Evolutionary conservation across 2,797 vertebrate genomes (phyloP), one percentile per base, ranked within the genome.

Genomic region (Masticophis lateralis): DNA sequence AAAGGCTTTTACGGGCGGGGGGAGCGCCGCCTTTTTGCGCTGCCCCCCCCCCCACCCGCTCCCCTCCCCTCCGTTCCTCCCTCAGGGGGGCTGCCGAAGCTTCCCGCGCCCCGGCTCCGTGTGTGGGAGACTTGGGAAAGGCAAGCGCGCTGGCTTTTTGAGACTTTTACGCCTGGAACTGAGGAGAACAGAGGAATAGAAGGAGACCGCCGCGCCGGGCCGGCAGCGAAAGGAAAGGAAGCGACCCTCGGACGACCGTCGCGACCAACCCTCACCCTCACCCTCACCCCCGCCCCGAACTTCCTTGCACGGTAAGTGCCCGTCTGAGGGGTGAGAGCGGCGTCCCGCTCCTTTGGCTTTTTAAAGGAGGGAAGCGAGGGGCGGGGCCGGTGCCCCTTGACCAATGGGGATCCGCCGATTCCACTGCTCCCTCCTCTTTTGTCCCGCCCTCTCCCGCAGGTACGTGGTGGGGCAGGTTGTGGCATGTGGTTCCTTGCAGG

Each of bases 291-390:
- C 18, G 0, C 18, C 57, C 0, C 90, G 86, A 92, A 57, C 93
- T 27, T 37, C 93, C 91, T 95, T 95, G 91, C 74, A 94, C 95
- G 96, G 96, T 96, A 94, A 96, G 96, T 95, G 60, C 22, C 55
- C 7, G 3, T 13, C 4, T 7, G 92, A 86, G 57, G 86, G 86
- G 51, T 2, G 20, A 22, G 8, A 16, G 55, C 59, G 1, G 22
- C 66, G 9, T 9, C 63, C 55, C 0, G 18, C 11, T 14, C 74
- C 87, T 43, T 43, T 2, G 18, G 10, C 86, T 6, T 57, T 88
- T n/a, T 69, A 63, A 37, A 37, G 16, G 28, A 28, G 56, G 10
- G 28, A 27, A 25, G 55, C 55, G 16, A 10, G 47, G 25, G 86
- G 89, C 83, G 83, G 92, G 88, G 89, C 55, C 8, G 25, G 22